phyloP scores from a whole-genome alignment of 2,888 invertebrate genomes.

The Bellardia pandia region DNA sequence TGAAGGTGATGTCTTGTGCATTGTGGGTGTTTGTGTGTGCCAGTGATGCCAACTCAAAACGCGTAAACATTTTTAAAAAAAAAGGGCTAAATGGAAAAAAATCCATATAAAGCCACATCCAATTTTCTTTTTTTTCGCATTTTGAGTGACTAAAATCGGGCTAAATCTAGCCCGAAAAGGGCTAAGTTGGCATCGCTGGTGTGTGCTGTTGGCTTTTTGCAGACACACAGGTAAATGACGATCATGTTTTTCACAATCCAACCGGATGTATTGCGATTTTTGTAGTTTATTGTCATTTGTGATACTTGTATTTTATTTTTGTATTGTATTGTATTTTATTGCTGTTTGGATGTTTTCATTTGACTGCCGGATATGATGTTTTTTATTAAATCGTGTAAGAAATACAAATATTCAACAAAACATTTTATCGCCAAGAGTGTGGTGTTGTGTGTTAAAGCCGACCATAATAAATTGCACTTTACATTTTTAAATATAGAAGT shows the following conservation, averaged over 20 bases:
- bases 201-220: background rate
- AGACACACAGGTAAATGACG: slow-evolving; percentile 29
- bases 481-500: too few species aligned
- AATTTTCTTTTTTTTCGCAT: too few species aligned
- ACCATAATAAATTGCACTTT: too few species aligned
- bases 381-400: slow-evolving; percentile 4
- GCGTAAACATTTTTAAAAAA: too few species aligned
- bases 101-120: too few species aligned
- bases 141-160: too few species aligned
- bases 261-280: slow-evolving; percentile 25
- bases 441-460: too few species aligned
- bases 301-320: slow-evolving; percentile 26
- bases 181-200: too few species aligned
- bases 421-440: background rate
- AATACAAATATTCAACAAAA: background rate
- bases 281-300: slow-evolving; percentile 30
- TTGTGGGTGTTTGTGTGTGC: background rate
- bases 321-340: background rate
- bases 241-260: slow-evolving; percentile 20
- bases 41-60: too few species aligned
- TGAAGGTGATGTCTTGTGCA: background rate
- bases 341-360: slow-evolving; percentile 2
- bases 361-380: slow-evolving; percentile 20
- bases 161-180: too few species aligned
- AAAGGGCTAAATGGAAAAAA: too few species aligned